These are phyloP conservation scores for Spongilla lacustris DNA, from an alignment of 37 sponge, comb jelly and placozoan species.

Conservation along the genomic window DNA sequence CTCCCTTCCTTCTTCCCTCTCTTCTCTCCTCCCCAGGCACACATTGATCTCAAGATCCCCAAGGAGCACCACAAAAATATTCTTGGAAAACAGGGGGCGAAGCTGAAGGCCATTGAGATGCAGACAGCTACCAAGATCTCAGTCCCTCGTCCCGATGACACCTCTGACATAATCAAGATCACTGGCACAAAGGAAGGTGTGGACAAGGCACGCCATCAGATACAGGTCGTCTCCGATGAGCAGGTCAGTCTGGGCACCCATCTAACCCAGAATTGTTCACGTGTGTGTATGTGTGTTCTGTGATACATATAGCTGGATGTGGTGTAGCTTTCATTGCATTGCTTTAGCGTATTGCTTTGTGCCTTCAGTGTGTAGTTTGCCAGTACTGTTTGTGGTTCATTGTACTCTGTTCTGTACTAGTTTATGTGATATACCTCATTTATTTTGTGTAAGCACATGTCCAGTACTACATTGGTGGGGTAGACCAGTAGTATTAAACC, in stretches of 20 bases:
- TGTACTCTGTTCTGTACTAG: too few relatives aligned
- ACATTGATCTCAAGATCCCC: constrained; percentile 72
- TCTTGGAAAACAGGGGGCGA: constrained; percentile 71
- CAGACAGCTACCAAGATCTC: constrained; percentile 81
- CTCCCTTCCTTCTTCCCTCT: background rate
- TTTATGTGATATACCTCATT: too few relatives aligned
- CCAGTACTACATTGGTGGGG: too few relatives aligned
- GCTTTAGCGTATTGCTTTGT: too few relatives aligned
- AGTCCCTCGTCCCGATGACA: constrained; percentile 69
- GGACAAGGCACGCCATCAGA: constrained; percentile 85
- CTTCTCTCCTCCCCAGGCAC: constrained; percentile 19
- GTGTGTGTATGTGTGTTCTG: too few relatives aligned
- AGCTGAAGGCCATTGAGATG: constrained; percentile 76
- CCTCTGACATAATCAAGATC: constrained; percentile 79
- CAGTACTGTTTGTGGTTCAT: too few relatives aligned
- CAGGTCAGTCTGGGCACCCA: constrained; percentile 55
- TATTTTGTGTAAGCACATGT: too few relatives aligned
- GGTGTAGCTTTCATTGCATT: too few relatives aligned
- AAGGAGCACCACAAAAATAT: constrained; percentile 85
- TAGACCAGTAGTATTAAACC: too few relatives aligned
- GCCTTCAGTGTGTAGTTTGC: too few relatives aligned
- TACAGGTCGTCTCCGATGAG: constrained; percentile 85
- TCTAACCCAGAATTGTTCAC: too few relatives aligned
- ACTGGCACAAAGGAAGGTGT: constrained; percentile 88
- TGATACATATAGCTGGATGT: too few relatives aligned